These are phyloP conservation scores for Tupiocoris notatus DNA, from an alignment of 2,888 invertebrate genomes.

Conservation along the genomic window DNA sequence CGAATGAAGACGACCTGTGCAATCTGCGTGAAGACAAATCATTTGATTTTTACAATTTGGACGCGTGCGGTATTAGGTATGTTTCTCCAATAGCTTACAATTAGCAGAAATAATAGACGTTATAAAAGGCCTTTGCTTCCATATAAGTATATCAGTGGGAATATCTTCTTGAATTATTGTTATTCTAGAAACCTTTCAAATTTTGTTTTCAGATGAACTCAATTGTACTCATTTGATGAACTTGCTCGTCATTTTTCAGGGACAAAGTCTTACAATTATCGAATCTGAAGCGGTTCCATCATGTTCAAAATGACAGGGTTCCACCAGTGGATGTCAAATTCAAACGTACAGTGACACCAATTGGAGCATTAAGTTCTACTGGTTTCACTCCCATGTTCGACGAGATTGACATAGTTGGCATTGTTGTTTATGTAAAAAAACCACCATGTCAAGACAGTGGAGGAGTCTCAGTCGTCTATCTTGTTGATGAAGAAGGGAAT, in stretches of 20 bases:
- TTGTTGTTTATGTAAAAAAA: slow-evolving; percentile 60
- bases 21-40: slow-evolving; percentile 62
- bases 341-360: slow-evolving; percentile 20
- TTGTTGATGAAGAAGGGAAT: slow-evolving; percentile 34
- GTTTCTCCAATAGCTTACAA: no score
- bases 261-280: slow-evolving; percentile 43
- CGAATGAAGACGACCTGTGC: slow-evolving; percentile 61
- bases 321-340: slow-evolving; percentile 8
- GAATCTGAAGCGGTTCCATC: slow-evolving; percentile 6
- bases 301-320: slow-evolving; percentile 1
- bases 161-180: background rate
- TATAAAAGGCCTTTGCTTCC: no score
- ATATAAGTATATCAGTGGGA: no score
- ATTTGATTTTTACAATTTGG: slow-evolving; percentile 56
- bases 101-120: no score
- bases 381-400: slow-evolving; percentile 55
- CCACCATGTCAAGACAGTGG: slow-evolving; percentile 50
- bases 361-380: background rate
- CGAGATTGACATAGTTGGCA: slow-evolving; percentile 73
- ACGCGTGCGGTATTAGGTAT: slow-evolving; percentile 46
- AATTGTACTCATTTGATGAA: background rate
- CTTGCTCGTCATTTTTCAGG: slow-evolving; percentile 21
- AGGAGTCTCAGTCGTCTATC: slow-evolving; percentile 52
- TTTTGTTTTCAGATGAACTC: background rate
- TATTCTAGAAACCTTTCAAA: background rate